phyloP scores from a whole-genome alignment of 2,888 invertebrate genomes.

The Lathronympha strigana region DNA sequence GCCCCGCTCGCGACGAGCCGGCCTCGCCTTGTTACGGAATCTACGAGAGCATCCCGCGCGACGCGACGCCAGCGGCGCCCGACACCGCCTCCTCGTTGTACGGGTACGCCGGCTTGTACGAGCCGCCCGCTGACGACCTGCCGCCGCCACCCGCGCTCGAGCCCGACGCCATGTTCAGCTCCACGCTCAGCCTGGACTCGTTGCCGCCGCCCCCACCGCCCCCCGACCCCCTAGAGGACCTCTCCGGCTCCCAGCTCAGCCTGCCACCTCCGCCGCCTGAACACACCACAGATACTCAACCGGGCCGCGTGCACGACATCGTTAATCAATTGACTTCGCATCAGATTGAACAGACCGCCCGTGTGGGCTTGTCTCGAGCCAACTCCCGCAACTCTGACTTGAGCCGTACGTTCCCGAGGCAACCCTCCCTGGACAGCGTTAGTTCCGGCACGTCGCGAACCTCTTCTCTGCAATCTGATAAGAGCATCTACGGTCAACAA shows the following conservation, averaged over 20 bases:
- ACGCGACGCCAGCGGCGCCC: slow-evolving; percentile 54
- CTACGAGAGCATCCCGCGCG: slow-evolving; percentile 67
- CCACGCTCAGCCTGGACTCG: slow-evolving; percentile 91
- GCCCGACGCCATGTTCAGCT: slow-evolving; percentile 86
- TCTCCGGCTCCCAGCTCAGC: slow-evolving; percentile 89
- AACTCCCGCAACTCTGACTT: slow-evolving; percentile 68
- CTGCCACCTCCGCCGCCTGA: slow-evolving; percentile 90
- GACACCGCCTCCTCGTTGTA: slow-evolving; percentile 71
- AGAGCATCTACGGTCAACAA: slow-evolving; percentile 67
- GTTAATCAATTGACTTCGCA: slow-evolving; percentile 72
- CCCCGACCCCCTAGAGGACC: slow-evolving; percentile 72
- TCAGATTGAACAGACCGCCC: slow-evolving; percentile 67
- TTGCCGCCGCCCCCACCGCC: slow-evolving; percentile 91
- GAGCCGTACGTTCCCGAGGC: slow-evolving; percentile 78
- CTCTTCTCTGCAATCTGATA: slow-evolving; percentile 73
- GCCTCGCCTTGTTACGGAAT: slow-evolving; percentile 64
- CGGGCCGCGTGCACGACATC: slow-evolving; percentile 73
- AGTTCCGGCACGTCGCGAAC: slow-evolving; percentile 79
- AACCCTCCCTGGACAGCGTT: slow-evolving; percentile 83
- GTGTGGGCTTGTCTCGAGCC: slow-evolving; percentile 69
- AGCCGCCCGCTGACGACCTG: slow-evolving; percentile 85
- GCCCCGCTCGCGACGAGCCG: slow-evolving; percentile 58
- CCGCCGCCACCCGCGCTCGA: slow-evolving; percentile 84
- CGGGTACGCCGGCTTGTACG: slow-evolving; percentile 79
- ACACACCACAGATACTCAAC: slow-evolving; percentile 69